Evolutionary conservation across 2,797 vertebrate genomes (phyloP), one percentile per base, ranked within the genome.

Genomic region (Sebastes vulpes): DNA sequence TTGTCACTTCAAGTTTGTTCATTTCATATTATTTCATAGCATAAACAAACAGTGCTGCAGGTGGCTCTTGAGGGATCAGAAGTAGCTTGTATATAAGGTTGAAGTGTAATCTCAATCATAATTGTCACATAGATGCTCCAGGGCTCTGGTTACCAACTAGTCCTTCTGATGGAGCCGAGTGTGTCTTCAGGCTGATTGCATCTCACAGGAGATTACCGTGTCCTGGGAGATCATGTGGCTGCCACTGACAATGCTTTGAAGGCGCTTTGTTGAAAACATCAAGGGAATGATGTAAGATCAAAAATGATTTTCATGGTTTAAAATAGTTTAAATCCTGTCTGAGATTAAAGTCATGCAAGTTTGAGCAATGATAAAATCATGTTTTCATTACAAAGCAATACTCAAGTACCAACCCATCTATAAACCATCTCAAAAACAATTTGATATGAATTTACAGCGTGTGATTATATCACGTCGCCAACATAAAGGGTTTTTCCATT

Each of bases 131-230:
- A 75, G 73, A 74, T 29, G 63, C 80, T 86, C 64, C 58, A 21
- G 71, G 69, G 74, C 69, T 73, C 56, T 94, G 91, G 92, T 95
- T 93, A 86, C 80, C 65, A 81, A 75, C 73, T 25, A 63, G 81
- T 75, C 67, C 83, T 87, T 79, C 72, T 93, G 87, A 88, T 82
- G 65, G 83, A 80, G 83, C 56, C 4, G 57, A 84, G 84, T 87
- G 75, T 26, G 29, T 83, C 82, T 77, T 84, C 74, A 70, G 76
- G 56, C 85, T 90, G 89, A 90, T 91, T 93, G 86, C 81, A 83
- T 92, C 87, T 87, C 83, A 26, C 59, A 78, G 73, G 83, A 89
- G 76, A 72, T 82, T 61, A 69, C 56, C 21, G 56, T 81, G 84
- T 82, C 88, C 84, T 68, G 73, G 65, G 72, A 87, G 83, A 87